Conservation (phyloP, 1,140 invertebrate genomes). For the Chironomus tepperi region DNA sequence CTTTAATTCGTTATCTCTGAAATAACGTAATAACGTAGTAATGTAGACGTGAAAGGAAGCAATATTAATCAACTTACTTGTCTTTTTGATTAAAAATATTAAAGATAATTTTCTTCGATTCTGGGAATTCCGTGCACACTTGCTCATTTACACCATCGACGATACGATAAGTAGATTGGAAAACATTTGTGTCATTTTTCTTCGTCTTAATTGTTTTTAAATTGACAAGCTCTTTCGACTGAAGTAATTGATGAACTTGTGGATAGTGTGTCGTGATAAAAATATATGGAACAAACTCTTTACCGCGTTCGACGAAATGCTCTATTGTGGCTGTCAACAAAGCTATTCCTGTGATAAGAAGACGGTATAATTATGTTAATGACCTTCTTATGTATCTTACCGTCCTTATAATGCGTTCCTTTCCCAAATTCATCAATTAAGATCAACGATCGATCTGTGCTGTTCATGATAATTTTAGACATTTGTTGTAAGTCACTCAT, state of each 20-base stretch:
- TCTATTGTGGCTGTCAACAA: constrained; percentile 41
- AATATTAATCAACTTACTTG: not conserved
- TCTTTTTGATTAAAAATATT: constrained; percentile 23
- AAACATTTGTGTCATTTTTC: not conserved
- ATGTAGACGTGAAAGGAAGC: not conserved
- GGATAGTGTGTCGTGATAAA: constrained; percentile 25
- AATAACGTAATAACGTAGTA: not conserved
- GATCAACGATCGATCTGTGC: constrained; percentile 54
- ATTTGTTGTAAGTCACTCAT: constrained; percentile 65
- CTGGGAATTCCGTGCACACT: not conserved
- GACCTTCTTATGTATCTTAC: no score
- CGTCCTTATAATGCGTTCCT: constrained; percentile 63
- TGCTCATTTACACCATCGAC: not conserved
- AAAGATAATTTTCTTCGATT: not conserved
- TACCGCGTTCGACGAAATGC: constrained; percentile 3
- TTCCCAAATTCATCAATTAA: constrained; percentile 80
- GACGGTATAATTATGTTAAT: no score
- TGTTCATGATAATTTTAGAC: constrained; percentile 49
- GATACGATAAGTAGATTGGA: not conserved
- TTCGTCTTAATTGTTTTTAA: constrained; percentile 9
- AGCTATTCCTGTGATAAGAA: no score
- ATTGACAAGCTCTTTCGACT: not conserved
- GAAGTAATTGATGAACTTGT: constrained; percentile 1
- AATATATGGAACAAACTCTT: not conserved
- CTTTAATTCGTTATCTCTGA: not conserved